A percentile compares a stretch with the other conserved stretches of the same genome.
Conservation (phyloP, 2,888 invertebrate genomes). For the Sisyra nigra region DNA sequence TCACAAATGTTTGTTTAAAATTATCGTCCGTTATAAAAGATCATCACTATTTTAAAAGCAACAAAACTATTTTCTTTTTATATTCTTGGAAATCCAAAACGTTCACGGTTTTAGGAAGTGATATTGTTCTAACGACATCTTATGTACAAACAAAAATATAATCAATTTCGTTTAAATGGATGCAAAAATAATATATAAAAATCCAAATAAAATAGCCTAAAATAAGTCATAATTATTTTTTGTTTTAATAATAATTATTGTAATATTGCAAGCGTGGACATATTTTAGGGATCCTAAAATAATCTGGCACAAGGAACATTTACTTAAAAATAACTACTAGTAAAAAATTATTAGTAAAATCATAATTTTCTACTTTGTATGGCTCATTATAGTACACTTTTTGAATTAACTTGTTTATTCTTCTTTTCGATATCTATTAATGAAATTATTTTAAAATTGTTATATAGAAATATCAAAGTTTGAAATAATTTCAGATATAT, state of each 20-base stretch:
- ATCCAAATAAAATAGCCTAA: too few species aligned
- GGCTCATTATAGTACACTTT: too few species aligned
- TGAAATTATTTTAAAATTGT: not conserved
- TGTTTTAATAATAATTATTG: conserved; percentile 14
- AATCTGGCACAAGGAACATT: conserved; percentile 25
- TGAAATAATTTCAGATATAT: not conserved
- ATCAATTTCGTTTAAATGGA: too few species aligned
- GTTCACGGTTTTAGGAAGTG: too few species aligned
- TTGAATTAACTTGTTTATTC: too few species aligned
- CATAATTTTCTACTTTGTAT: not conserved
- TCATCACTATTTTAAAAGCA: conserved; percentile 1
- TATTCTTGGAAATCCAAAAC: not conserved
- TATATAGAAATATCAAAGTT: not conserved
- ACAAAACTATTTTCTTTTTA: not conserved
- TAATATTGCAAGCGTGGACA: conserved; percentile 13
- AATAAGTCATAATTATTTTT: too few species aligned
- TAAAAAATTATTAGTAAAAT: conserved; percentile 16
- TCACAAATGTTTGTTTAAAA: conserved; percentile 4
- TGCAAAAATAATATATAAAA: too few species aligned
- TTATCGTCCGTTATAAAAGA: not conserved
- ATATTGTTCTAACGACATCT: too few species aligned
- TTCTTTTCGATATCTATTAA: too few species aligned
- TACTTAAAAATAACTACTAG: conserved; percentile 14
- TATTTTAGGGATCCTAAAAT: conserved; percentile 5
- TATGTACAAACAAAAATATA: too few species aligned